phyloP scores from a whole-genome alignment of 2,888 invertebrate species.

The Gonocerus acuteangulatus region DNA sequence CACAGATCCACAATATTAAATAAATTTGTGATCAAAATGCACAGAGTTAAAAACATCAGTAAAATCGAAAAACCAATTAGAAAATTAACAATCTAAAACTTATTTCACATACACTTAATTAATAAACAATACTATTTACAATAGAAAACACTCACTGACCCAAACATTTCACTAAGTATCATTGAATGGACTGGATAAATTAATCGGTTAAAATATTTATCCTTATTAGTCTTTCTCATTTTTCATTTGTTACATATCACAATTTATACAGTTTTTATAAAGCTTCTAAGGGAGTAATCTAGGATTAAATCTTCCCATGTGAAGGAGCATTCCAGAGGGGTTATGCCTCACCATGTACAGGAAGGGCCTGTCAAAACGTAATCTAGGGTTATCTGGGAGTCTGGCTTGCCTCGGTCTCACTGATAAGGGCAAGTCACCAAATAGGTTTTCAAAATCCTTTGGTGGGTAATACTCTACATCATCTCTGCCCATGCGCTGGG shows the following conservation, averaged over 20 bases:
- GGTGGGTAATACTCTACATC: constrained; percentile 19
- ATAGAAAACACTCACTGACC: neutral
- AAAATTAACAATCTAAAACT: neutral
- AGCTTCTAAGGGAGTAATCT: constrained; percentile 58
- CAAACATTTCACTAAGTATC: neutral
- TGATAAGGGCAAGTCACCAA: constrained; percentile 22
- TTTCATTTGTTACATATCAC: no score
- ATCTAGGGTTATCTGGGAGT: constrained; percentile 56
- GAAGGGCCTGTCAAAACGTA: constrained; percentile 81
- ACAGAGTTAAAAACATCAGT: constrained; percentile 21
- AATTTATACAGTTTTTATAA: no score
- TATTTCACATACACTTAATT: neutral
- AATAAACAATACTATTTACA: constrained; percentile 3
- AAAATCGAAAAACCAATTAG: constrained; percentile 22
- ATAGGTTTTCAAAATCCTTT: constrained; percentile 8
- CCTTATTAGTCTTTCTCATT: neutral
- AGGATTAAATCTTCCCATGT: constrained; percentile 81
- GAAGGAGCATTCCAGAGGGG: constrained; percentile 81
- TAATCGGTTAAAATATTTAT: neutral
- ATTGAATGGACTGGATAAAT: constrained; percentile 1
- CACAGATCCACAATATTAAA: constrained; percentile 9
- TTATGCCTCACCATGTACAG: constrained; percentile 83
- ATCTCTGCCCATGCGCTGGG: constrained; percentile 43
- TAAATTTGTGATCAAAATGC: constrained; percentile 26
- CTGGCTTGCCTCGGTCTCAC: constrained; percentile 27